Base-by-base conservation (phyloP, 2,113 vertebrate species). In the Aegotheles bennettii region DNA sequence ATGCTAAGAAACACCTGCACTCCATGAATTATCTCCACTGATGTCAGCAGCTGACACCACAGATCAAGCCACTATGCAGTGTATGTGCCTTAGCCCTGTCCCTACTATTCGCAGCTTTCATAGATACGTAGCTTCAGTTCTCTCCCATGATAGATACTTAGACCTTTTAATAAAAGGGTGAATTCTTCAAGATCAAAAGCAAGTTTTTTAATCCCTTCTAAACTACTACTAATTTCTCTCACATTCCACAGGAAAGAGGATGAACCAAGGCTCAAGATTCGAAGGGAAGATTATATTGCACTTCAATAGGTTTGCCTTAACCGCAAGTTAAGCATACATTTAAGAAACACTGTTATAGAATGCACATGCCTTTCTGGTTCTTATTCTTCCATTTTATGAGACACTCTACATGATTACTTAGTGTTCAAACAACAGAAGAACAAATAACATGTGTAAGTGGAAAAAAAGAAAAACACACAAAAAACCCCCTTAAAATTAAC, bases 401-500 rank as follows among this genome's bases (percentile, higher is more conserved):
- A 73, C 42, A 87, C 65, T 89, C 83, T 92, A 77, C 38, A 84
- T 63, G 84, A 79, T 21, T 84, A 57, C 23, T 29, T 51, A 94
- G 20, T 64, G 11, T 69, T 83, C 56, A 95, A 67, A 90, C 36
- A 95, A 94, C 23, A 86, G 65, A 38, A 71, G 18, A 97, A 94
- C 4, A 89, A 95, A 47, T 50, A 95, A 84, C 29, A 84, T 53
- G 86, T 48, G 48, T 31, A 87, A 42, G 70, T 90, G 42, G 73
- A 25, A 57, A 19, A 33, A 43, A 51, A 73, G 71, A 40, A 28
- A 31, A 80, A 36, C 29, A 21, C 3, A 24, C 35, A 89, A 60
- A 40, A 36, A 87, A 28, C 42, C 42, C 28, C 47, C 43, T 74
- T 95, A 61, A 95, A 96, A 84, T 94, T 91, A 94, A 95, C n/a